phyloP scores from a whole-genome alignment of 30 jellyfish, hydroid and myxozoan genomes.

The Aurelia sp. region DNA sequence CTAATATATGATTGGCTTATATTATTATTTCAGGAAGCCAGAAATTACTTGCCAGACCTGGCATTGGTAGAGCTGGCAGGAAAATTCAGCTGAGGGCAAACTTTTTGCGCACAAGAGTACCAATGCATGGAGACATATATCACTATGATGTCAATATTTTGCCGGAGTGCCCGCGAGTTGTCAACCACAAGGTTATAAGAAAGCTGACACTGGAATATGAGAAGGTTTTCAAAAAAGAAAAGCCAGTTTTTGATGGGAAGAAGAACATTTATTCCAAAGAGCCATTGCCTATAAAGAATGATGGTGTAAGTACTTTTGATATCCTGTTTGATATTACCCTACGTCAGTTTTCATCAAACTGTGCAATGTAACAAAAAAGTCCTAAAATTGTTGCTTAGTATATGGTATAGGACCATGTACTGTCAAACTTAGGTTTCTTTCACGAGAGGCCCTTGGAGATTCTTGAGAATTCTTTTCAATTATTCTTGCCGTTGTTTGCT shows the following conservation, averaged over 20 bases:
- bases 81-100: slow-evolving; percentile 48
- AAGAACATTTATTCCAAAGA: slow-evolving; percentile 41
- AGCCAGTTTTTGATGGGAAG: slow-evolving; percentile 65
- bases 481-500: too few species aligned
- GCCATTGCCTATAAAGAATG: slow-evolving; percentile 17
- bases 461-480: too few species aligned
- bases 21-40: slow-evolving; percentile 1
- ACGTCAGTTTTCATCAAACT: too few species aligned
- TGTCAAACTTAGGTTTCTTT: too few species aligned
- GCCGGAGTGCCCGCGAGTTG: slow-evolving; percentile 41
- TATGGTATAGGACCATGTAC: too few species aligned
- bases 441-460: too few species aligned
- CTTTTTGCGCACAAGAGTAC: slow-evolving; percentile 36
- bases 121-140: slow-evolving; percentile 46
- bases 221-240: slow-evolving; percentile 7
- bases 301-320: not conserved
- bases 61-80: slow-evolving; percentile 47
- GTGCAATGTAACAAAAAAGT: too few species aligned
- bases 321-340: not conserved
- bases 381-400: too few species aligned
- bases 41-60: slow-evolving; percentile 32
- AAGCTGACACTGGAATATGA: slow-evolving; percentile 19
- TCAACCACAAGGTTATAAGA: slow-evolving; percentile 24
- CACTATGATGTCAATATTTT: slow-evolving; percentile 58
- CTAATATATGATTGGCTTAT: too few species aligned